These are phyloP conservation scores for Glandiceps talaboti DNA, from an alignment of 53 echinoderm and acorn worm species.

Conservation along the genomic window DNA sequence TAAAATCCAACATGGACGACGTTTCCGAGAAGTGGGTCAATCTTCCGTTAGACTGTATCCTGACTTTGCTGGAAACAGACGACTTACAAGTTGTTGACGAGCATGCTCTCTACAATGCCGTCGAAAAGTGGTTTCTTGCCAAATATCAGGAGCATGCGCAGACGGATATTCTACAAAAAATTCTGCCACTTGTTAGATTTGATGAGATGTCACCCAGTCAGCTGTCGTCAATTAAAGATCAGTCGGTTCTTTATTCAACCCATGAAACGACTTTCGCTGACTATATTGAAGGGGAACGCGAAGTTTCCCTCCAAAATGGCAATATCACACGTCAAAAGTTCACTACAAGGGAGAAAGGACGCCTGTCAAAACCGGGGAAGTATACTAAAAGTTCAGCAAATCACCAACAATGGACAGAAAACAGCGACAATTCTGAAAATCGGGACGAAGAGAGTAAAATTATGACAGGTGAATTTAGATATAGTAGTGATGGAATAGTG, in stretches of 20 bases:
- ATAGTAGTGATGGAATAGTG: too few species aligned
- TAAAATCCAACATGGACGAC: background rate
- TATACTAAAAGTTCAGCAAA: too few species aligned
- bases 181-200: background rate
- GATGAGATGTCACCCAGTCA: background rate
- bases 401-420: too few species aligned
- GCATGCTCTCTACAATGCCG: background rate
- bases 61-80: background rate
- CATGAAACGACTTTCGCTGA: too few species aligned
- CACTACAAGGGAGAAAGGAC: too few species aligned
- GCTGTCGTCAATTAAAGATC: background rate
- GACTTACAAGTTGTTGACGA: background rate
- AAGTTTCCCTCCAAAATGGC: too few species aligned
- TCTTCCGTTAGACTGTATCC: background rate
- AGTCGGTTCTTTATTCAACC: background rate
- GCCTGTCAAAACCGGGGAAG: too few species aligned
- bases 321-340: too few species aligned
- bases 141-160: background rate
- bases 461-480: too few species aligned
- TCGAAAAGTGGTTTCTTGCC: background rate
- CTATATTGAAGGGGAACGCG: too few species aligned
- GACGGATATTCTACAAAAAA: background rate
- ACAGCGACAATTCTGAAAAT: too few species aligned
- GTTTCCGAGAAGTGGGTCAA: background rate
- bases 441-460: too few species aligned